phyloP scores from a whole-genome alignment of 1,140 invertebrate species.

The Platyscapa corneri region DNA sequence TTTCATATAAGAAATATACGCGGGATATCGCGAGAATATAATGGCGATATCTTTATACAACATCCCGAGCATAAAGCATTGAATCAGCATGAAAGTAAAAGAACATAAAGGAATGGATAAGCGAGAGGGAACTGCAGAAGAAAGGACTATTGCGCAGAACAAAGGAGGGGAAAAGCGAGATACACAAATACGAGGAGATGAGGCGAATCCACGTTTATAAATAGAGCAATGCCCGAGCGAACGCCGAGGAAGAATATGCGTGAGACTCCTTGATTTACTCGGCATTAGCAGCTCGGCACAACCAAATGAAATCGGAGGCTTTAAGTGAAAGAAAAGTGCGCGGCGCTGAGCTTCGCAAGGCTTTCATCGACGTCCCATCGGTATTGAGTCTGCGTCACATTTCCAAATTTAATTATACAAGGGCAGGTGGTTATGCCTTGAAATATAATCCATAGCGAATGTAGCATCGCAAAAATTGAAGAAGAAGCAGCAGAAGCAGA shows the following conservation, averaged over 20 bases:
- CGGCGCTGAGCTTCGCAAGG: too few species aligned
- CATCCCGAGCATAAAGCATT: neutral
- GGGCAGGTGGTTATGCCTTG: too few species aligned
- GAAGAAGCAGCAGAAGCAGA: too few species aligned
- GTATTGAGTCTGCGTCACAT: conserved; percentile 4
- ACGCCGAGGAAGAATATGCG: neutral
- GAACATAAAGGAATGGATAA: neutral
- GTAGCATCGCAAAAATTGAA: too few species aligned
- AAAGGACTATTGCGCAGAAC: neutral
- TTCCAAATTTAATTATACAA: neutral
- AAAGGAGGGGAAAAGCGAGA: neutral
- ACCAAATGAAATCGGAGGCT: neutral
- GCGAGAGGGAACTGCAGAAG: neutral
- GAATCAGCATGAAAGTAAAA: conserved; percentile 2
- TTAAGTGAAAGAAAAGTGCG: neutral
- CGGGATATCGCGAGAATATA: too few species aligned
- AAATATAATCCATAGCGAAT: too few species aligned
- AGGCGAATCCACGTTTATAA: conserved; percentile 28
- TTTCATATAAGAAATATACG: neutral
- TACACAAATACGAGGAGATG: neutral
- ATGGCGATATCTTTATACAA: neutral
- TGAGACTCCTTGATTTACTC: conserved; percentile 21
- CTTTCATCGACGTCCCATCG: conserved; percentile 6
- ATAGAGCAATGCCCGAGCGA: neutral
- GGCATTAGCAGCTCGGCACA: neutral